A percentile compares a stretch with the other conserved stretches of the same genome.
These are phyloP conservation scores for Mesorhabditis belari DNA, from an alignment of 2,888 invertebrate species.

Conservation along the genomic window DNA sequence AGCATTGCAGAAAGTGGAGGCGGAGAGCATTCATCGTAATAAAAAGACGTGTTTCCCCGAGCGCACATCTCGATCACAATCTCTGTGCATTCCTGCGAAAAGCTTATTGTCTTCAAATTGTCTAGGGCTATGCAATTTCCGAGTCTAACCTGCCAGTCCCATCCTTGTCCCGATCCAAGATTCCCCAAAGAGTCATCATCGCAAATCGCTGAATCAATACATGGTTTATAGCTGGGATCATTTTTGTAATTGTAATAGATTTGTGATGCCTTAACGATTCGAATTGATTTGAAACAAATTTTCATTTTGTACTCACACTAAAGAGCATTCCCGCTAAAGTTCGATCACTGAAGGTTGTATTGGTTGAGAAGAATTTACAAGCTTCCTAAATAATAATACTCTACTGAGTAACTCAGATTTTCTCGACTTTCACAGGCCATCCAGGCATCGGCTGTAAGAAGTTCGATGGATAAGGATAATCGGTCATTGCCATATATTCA, in stretches of 20 bases:
- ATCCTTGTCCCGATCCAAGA: conserved; percentile 26
- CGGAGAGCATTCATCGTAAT: no score
- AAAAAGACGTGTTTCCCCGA: no score
- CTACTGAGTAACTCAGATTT: no score
- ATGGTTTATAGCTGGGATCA: conserved; percentile 2
- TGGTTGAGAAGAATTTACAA: no score
- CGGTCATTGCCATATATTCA: conserved; percentile 77
- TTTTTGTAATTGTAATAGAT: conserved; percentile 33
- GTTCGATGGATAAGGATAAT: conserved; percentile 82
- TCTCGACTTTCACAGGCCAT: conserved; percentile 70
- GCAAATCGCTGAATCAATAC: conserved; percentile 21
- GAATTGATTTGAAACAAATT: no score
- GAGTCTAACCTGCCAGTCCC: conserved; percentile 38
- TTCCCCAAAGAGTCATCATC: conserved; percentile 26
- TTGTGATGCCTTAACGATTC: conserved; percentile 15
- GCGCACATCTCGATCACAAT: conserved; percentile 91
- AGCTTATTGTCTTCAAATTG: no score
- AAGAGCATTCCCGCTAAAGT: no score
- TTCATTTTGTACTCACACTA: no score
- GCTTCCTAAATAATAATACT: no score
- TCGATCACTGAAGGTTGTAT: no score
- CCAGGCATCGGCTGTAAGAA: conserved; percentile 74
- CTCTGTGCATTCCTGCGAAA: conserved; percentile 75
- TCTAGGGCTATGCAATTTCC: no score
- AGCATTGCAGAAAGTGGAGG: no score